Evolutionary conservation across 1,140 invertebrate species (phyloP).

Genomic region (Eubasilissa regina): DNA sequence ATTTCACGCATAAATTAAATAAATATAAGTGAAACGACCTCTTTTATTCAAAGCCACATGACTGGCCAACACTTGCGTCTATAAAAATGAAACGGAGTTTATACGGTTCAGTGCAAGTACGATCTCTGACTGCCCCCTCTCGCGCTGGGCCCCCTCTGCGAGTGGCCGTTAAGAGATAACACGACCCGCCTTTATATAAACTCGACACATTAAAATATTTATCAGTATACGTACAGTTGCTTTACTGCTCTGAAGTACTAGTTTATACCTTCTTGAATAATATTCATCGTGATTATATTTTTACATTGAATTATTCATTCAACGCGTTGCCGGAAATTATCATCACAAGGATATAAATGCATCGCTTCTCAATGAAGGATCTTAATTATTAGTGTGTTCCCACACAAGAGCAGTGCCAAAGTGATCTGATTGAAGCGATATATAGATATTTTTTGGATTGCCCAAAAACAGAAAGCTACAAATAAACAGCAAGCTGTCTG

Average conservation of each 20-base stretch:
- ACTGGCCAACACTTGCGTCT: constrained; percentile 5
- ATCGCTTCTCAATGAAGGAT: constrained; percentile 47
- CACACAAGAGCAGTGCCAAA: constrained; percentile 23
- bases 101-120: constrained; percentile 38
- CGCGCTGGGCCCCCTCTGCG: constrained; percentile 6
- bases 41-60: constrained; percentile 28
- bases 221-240: constrained; percentile 19
- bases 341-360: constrained; percentile 4
- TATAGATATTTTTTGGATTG: constrained; percentile 16
- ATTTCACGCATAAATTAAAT: constrained; percentile 28
- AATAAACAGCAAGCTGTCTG: neutral
- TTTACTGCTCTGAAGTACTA: neutral
- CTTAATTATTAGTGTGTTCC: constrained; percentile 48
- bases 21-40: constrained; percentile 13
- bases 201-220: neutral
- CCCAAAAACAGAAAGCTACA: neutral
- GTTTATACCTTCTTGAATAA: neutral
- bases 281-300: constrained; percentile 24
- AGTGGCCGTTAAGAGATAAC: constrained; percentile 18
- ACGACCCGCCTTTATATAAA: constrained; percentile 30
- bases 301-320: neutral
- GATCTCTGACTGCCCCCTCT: constrained; percentile 59
- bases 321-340: neutral
- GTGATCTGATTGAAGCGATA: neutral
- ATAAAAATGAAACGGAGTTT: constrained; percentile 16